Evolutionary conservation across 2,113 vertebrate species (phyloP), one percentile per base, ranked within the genome.

Genomic region (Salminus brasiliensis): DNA sequence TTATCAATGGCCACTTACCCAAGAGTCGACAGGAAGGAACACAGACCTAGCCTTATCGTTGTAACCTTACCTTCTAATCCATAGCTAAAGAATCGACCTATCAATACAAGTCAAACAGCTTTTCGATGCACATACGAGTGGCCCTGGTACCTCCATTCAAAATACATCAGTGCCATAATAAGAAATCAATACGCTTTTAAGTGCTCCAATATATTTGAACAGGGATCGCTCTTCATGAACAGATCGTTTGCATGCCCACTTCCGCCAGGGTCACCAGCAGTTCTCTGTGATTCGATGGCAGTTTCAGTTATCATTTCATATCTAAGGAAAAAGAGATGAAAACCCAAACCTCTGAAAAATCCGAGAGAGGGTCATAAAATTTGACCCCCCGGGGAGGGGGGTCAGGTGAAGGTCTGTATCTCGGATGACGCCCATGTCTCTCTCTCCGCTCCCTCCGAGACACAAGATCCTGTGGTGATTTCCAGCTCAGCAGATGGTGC

Each of bases 401-500:
- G 91, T 94, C 91, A 91, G 12, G 10, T 87, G 85, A 86, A 94
- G 92, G 94, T 98, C 95, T 95, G 88, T 93, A 94, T 93, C 90
- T 89, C 84, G 78, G 93, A 94, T 93, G 82, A 92, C 93, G 95
- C 94, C 94, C 93, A 88, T 0, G 91, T 36, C 65, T 52, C 76
- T 69, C 49, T 8, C 2, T 21, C 10, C 4, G 84, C 83, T 89
- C 88, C 85, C 84, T 92, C 89, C 89, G 94, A 95, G 95, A 97
- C 95, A 91, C 90, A 93, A 95, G 90, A 93, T 74, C 85, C 89
- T 82, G 86, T 68, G 88, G 93, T 91, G 90, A 93, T 93, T 90
- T 90, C 91, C 88, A 76, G 89, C 93, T 95, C 93, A 93, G 93
- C 94, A 95, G 95, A 95, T 95, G 94, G 94, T 89, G 59, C 85